Evolutionary conservation across 2,888 invertebrate species (phyloP).

Genomic region (Ichneumoninae sp.): DNA sequence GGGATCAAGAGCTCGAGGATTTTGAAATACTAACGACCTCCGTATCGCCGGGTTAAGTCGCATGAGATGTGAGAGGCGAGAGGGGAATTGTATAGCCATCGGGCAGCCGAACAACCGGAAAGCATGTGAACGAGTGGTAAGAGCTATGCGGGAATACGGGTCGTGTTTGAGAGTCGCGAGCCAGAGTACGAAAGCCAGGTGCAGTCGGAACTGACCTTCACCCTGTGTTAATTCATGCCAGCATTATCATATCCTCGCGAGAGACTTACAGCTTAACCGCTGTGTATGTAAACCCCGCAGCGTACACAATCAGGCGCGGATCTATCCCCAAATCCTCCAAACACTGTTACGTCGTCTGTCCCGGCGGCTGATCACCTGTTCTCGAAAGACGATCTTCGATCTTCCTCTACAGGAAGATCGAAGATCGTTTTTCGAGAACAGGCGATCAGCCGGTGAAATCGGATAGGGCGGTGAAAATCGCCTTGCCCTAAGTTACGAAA

Average conservation of each 20-base stretch:
- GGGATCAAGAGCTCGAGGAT: slow-evolving; percentile 22
- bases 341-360: too few species aligned
- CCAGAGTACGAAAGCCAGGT: slow-evolving; percentile 29
- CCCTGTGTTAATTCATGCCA: slow-evolving; percentile 80
- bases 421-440: too few species aligned
- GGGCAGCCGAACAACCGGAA: slow-evolving; percentile 53
- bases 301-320: slow-evolving; percentile 11
- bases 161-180: slow-evolving; percentile 21
- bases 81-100: slow-evolving; percentile 69
- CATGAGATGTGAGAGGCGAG: not conserved
- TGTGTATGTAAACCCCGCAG: slow-evolving; percentile 52
- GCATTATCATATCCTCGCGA: slow-evolving; percentile 75
- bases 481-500: not conserved
- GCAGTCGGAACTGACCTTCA: slow-evolving; percentile 76
- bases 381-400: not conserved
- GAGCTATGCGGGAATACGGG: slow-evolving; percentile 56
- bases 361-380: not conserved
- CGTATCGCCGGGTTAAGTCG: slow-evolving; percentile 72
- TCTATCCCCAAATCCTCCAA: not conserved
- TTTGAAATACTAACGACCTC: slow-evolving; percentile 75
- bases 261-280: slow-evolving; percentile 47
- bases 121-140: slow-evolving; percentile 62
- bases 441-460: too few species aligned
- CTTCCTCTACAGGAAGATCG: not conserved
- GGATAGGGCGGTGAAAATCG: not conserved